Evolutionary conservation across 2,888 invertebrate genomes (phyloP).

Genomic region (Ecliptopera silaceata): DNA sequence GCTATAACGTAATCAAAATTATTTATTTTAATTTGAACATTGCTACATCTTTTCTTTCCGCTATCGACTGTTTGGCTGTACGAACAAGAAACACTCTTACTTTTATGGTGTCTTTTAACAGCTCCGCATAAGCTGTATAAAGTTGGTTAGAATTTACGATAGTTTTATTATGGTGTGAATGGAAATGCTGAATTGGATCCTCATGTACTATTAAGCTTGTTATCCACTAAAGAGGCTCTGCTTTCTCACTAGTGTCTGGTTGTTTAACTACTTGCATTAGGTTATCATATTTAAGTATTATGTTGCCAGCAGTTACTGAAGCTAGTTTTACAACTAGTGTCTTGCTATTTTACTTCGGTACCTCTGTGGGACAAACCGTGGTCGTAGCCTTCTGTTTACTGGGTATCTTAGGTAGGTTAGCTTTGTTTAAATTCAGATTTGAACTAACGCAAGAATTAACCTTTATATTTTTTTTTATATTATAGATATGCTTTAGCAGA

Average conservation of each 20-base stretch:
- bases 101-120: constrained; percentile 64
- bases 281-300: too few relatives aligned
- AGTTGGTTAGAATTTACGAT: constrained; percentile 57
- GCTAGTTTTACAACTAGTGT: too few relatives aligned
- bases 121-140: constrained; percentile 48
- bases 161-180: constrained; percentile 69
- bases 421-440: too few relatives aligned
- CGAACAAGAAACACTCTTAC: constrained; percentile 40
- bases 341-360: too few relatives aligned
- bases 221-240: constrained; percentile 4
- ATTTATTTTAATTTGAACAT: constrained; percentile 2
- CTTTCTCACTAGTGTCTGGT: neutral
- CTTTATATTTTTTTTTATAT: too few relatives aligned
- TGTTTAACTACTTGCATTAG: neutral
- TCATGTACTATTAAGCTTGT: constrained; percentile 1
- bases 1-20: neutral
- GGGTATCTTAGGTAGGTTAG: too few relatives aligned
- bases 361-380: too few relatives aligned
- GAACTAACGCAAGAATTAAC: too few relatives aligned
- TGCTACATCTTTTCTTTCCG: constrained; percentile 2
- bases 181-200: constrained; percentile 34
- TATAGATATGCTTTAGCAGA: constrained; percentile 1
- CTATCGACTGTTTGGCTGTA: constrained; percentile 14
- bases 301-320: too few relatives aligned
- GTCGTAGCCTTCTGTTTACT: too few relatives aligned